These are phyloP conservation scores for Lasioglossum marginatum DNA, from an alignment of 2,888 invertebrate species.

Conservation along the genomic window DNA sequence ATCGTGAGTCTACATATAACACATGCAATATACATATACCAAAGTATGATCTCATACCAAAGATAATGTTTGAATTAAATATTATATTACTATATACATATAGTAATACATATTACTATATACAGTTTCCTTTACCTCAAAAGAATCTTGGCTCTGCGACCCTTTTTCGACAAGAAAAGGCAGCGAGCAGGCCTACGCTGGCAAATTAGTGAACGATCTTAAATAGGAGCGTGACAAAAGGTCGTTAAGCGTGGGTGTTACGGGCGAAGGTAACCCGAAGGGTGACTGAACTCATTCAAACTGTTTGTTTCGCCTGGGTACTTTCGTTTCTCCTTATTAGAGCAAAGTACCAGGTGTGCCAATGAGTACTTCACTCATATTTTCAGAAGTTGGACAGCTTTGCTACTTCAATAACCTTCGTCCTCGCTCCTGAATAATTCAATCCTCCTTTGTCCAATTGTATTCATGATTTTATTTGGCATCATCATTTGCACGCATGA, in stretches of 20 bases:
- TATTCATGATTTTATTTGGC: no score
- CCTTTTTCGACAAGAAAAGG: constrained; percentile 26
- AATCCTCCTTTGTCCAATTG: no score
- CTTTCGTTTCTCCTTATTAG: constrained; percentile 36
- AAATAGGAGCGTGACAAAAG: constrained; percentile 65
- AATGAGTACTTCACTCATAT: background rate
- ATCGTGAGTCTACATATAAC: no score
- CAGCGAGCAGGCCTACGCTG: background rate
- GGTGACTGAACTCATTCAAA: constrained; percentile 69
- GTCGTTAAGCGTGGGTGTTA: constrained; percentile 66
- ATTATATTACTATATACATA: no score
- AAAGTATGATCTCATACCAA: no score
- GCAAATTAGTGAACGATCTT: constrained; percentile 50
- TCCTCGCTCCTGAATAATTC: background rate
- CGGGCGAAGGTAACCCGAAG: constrained; percentile 62
- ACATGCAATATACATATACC: no score
- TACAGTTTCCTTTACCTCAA: no score
- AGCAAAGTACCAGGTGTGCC: background rate
- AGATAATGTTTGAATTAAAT: no score
- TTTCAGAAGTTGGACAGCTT: background rate
- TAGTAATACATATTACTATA: no score
- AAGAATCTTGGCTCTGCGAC: constrained; percentile 13
- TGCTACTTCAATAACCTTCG: background rate
- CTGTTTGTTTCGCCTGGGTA: constrained; percentile 45
- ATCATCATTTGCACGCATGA: no score